Evolutionary conservation across 2,113 vertebrate genomes (phyloP).

Genomic region (Antennarius striatus): DNA sequence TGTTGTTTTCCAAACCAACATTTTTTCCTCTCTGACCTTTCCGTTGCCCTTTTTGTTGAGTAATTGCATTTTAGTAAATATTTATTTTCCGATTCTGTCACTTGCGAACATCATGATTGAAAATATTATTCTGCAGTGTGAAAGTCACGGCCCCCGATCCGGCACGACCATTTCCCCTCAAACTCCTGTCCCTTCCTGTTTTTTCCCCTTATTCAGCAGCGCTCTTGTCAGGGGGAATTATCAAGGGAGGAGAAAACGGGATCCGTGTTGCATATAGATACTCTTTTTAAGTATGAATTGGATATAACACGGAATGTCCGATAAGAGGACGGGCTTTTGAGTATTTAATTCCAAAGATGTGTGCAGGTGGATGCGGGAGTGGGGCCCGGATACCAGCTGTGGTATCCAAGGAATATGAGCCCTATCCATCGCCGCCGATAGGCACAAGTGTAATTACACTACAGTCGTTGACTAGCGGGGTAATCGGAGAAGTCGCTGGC

Average conservation of each 20-base stretch:
- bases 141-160: constrained; percentile 12
- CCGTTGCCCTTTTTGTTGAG: constrained; percentile 64
- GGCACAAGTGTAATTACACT: constrained; percentile 74
- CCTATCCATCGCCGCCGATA: constrained; percentile 68
- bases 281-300: constrained; percentile 15
- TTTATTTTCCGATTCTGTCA: constrained; percentile 58
- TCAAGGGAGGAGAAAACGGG: constrained; percentile 33
- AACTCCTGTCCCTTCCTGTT: background rate
- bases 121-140: constrained; percentile 11
- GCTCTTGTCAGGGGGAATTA: constrained; percentile 59
- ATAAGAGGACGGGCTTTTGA: constrained; percentile 46
- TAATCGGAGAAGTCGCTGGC: constrained; percentile 66
- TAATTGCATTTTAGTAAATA: constrained; percentile 61
- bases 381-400: constrained; percentile 25
- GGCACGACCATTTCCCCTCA: constrained; percentile 17
- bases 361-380: constrained; percentile 26
- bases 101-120: constrained; percentile 29
- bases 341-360: constrained; percentile 46
- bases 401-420: constrained; percentile 61
- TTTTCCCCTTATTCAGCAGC: constrained; percentile 30
- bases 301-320: constrained; percentile 32
- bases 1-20: constrained; percentile 68
- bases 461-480: constrained; percentile 64
- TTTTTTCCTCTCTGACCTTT: constrained; percentile 69
- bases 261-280: constrained; percentile 59